Percentiles rank a stretch among this genome's conserved stretches.
Evolutionary conservation across 2,113 vertebrate genomes (phyloP).

Genomic region (Setophaga coronata): DNA sequence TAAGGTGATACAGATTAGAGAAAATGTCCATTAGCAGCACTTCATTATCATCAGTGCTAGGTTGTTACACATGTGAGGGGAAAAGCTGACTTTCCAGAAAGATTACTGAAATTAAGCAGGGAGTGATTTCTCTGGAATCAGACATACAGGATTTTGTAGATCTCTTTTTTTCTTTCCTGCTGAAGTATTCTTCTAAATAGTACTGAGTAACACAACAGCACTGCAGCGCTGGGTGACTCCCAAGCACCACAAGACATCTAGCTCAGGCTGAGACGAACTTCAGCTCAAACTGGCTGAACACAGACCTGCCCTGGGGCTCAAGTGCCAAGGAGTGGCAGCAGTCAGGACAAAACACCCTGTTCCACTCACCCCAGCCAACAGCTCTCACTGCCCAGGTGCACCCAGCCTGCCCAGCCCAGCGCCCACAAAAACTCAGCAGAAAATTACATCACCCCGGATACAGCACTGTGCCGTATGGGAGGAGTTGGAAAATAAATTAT

Average conservation of each 20-base stretch:
- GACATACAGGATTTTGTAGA: not conserved
- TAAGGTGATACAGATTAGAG: not conserved
- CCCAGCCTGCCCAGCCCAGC: not conserved
- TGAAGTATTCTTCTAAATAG: not conserved
- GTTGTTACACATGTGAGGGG: not conserved
- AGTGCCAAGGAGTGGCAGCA: not conserved
- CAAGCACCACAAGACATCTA: not conserved
- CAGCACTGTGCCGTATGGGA: not conserved
- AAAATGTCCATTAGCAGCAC: not conserved
- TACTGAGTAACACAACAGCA: not conserved
- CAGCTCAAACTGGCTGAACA: not conserved
- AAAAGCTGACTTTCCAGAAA: not conserved
- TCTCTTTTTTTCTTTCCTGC: not conserved
- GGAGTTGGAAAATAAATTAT: rapidly evolving
- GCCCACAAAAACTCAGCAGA: not conserved
- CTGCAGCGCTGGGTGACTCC: not conserved
- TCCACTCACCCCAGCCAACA: no score
- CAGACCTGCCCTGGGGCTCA: not conserved
- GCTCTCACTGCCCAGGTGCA: no score
- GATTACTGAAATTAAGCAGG: not conserved
- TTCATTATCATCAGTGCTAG: not conserved
- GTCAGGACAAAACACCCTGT: not conserved
- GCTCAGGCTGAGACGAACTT: not conserved
- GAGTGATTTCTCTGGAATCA: not conserved
- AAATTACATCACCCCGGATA: not conserved